Evolutionary conservation across 1,140 invertebrate species (phyloP), one percentile per base, ranked within the genome.

Genomic region (Drosophila novamexicana): DNA sequence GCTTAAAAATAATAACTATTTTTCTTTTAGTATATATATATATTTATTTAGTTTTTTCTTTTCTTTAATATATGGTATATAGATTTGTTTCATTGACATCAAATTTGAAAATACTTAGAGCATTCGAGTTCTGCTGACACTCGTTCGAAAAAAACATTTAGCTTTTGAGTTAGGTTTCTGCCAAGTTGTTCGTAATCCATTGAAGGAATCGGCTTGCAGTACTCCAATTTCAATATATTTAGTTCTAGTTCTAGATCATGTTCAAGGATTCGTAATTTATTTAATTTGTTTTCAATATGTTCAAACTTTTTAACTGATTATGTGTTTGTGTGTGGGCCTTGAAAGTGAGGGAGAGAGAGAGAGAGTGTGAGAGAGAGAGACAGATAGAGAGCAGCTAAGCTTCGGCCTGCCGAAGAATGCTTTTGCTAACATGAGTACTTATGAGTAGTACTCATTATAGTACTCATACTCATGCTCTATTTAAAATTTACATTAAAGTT

Each of bases 351-450:
- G n/a, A 44, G n/a, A 14, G n/a, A 14, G n/a, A 58, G 29, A 57
- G 39, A 66, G 59, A 69, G 44, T 53, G 37, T 53, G 58, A 67
- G 45, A 79, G 32, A 50, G 16, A 47, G 18, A 3, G 22, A 39
- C 42, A 36, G 32, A 61, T 10, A 40, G 37, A 47, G 14, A 49
- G 18, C 77, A 84, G 77, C 69, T 67, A 58, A 61, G 39, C 81
- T 81, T 85, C 81, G 81, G 81, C 82, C 82, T 85, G 81, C 81
- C 81, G 81, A 85, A 85, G 81, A 66, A 58, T 81, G 78, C 75
- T 67, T 67, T 65, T 54, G 22, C 45, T 69, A 72, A 52, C 57
- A 45, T 42, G 42, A 14, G 47, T 29, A 49, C 22, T 29, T 49
- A 22, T 49, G 47, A 49, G 18, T 47, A 29, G 22, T 29, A 29